Evolutionary conservation across 1,140 invertebrate genomes (phyloP).

Genomic region (Zaprionus nigranus): DNA sequence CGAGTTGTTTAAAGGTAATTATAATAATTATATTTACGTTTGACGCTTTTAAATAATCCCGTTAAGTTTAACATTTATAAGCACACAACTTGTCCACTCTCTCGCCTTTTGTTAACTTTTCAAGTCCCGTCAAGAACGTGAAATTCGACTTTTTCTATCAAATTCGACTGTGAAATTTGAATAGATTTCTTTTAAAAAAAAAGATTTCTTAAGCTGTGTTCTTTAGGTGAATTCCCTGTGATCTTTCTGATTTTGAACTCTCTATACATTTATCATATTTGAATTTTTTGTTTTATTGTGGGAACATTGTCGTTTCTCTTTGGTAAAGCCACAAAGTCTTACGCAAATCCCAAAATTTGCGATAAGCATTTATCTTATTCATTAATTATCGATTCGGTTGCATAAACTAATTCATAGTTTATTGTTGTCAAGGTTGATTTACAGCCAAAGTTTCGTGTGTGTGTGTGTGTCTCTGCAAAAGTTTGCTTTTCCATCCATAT

Average conservation of each 20-base stretch:
- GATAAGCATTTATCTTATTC: constrained; percentile 3
- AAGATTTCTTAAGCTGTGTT: neutral
- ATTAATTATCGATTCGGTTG: constrained; percentile 30
- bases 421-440: constrained; percentile 58
- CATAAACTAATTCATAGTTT: constrained; percentile 32
- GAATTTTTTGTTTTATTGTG: too few species aligned
- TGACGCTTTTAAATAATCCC: neutral
- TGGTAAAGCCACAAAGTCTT: neutral
- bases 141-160: neutral
- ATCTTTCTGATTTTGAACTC: too few species aligned
- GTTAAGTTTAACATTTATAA: neutral
- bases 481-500: constrained; percentile 50
- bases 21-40: neutral
- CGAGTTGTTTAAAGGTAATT: neutral
- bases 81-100: neutral
- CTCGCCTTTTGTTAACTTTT: neutral
- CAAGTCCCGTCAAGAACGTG: neutral
- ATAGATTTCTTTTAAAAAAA: neutral
- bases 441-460: constrained; percentile 20
- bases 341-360: neutral
- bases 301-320: neutral
- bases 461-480: constrained; percentile 24
- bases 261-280: too few species aligned
- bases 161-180: neutral
- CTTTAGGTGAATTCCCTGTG: neutral